A percentile compares a stretch with the other conserved stretches of the same genome.
phyloP scores from a whole-genome alignment of 2,797 vertebrate species.

The Tamandua tetradactyla region DNA sequence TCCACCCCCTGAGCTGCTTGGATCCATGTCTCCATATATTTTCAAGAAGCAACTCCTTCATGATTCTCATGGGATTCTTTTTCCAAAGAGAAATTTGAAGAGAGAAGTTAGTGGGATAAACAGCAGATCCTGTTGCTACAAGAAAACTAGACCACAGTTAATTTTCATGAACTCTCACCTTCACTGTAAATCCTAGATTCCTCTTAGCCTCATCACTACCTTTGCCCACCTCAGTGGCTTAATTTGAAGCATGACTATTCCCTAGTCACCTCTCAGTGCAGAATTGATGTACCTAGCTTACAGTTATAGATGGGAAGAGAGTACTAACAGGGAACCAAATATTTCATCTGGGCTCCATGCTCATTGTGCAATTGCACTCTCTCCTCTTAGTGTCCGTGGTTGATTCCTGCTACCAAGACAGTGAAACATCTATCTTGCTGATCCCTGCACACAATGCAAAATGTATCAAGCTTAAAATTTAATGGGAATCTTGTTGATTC shows the following conservation, averaged over 20 bases:
- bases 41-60: neutral
- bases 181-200: neutral
- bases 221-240: neutral
- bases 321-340: neutral
- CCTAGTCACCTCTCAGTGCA: neutral
- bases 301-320: neutral
- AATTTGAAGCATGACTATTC: too few species aligned
- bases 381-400: neutral
- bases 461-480: neutral
- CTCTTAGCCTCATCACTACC: too few species aligned
- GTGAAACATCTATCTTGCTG: neutral
- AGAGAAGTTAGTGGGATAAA: neutral
- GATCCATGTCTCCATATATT: neutral
- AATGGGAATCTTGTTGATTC: neutral
- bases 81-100: neutral
- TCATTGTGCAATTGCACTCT: neutral
- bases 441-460: neutral
- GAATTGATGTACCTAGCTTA: neutral
- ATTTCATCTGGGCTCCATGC: neutral
- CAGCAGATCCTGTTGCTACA: neutral
- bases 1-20: neutral
- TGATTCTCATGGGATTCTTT: neutral
- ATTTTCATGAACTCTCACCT: neutral
- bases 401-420: neutral
- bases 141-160: neutral